Evolutionary conservation across 2,888 invertebrate genomes (phyloP), one percentile per base, ranked within the genome.

Genomic region (Conus canariensis): DNA sequence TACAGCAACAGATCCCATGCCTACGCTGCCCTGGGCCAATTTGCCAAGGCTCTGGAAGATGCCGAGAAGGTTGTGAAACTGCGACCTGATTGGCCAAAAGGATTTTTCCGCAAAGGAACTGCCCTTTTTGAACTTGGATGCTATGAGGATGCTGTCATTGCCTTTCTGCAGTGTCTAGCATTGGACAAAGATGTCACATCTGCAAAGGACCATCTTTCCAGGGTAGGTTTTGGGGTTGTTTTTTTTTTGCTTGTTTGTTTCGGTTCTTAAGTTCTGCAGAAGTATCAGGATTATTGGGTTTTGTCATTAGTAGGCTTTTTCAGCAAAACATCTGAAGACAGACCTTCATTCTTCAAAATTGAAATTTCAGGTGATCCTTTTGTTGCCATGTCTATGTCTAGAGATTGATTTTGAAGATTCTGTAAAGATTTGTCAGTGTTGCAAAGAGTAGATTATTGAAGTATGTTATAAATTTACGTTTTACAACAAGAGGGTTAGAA

Each of bases 31-130:
- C 96, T 97, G 93, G 97, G 97, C 93, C 96, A 97, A 94, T 97
- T 97, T 93, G 97, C 97, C 94, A 97, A 97, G 93, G 97, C 98
- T 58, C 96, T 98, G 91, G 97, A 97, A 90, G 97, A 98, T 95
- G 97, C 98, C 91, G 97, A 97, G 94, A 97, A 97, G 92, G 97
- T 97, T 59, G 96, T 97, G 88, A 97, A 97, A 93, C 95, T 97
- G 90, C 97, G 97, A 92, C 97, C 97, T 87, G 97, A 97, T 93
- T 98, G 98, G 97, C 97, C 97, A 92, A 97, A 97, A 97, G 97
- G 97, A 45, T 97, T 97, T 95, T 97, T 97, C 93, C 96, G 97
- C 83, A 96, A 97, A 94, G 97, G 97, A 22, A 95, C 96, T 91
- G 97, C 97, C 30, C 96, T 97, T 89, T 96, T 96, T 85, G 97